Percentiles rank a stretch among this genome's conserved stretches.
Evolutionary conservation across 2,888 invertebrate genomes (phyloP).

Genomic region (Nephrotoma appendiculata): DNA sequence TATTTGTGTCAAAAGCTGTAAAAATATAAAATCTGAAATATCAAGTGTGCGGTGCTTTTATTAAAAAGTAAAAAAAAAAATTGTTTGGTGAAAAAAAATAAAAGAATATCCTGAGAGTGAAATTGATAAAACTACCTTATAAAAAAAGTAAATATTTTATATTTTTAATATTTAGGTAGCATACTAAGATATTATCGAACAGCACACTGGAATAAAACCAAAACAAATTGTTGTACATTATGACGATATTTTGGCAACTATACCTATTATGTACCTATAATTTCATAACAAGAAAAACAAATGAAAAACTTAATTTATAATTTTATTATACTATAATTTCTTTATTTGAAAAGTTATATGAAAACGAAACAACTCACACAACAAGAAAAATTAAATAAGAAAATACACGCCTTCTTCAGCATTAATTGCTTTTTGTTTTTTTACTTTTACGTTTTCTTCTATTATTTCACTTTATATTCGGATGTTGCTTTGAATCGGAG

Average conservation of each 20-base stretch:
- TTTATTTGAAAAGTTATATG: background rate
- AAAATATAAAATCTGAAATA: background rate
- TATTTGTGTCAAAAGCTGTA: background rate
- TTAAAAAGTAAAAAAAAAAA: background rate
- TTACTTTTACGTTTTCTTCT: background rate
- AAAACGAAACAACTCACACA: background rate
- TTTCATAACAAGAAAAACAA: background rate
- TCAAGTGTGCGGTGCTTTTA: background rate
- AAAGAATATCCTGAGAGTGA: background rate
- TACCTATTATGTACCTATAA: background rate
- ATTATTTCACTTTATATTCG: background rate
- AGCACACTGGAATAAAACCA: background rate
- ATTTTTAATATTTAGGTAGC: background rate
- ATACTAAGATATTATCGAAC: background rate
- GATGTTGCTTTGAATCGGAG: background rate
- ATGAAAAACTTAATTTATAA: background rate
- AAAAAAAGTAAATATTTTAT: background rate
- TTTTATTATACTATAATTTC: background rate
- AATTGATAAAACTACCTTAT: background rate
- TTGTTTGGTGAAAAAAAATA: background rate
- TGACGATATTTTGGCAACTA: background rate
- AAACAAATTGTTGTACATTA: background rate
- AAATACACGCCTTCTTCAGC: background rate
- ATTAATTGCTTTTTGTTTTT: background rate
- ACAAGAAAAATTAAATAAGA: background rate